Evolutionary conservation across 2,113 vertebrate species (phyloP).

Genomic region (Lophura nycthemera): DNA sequence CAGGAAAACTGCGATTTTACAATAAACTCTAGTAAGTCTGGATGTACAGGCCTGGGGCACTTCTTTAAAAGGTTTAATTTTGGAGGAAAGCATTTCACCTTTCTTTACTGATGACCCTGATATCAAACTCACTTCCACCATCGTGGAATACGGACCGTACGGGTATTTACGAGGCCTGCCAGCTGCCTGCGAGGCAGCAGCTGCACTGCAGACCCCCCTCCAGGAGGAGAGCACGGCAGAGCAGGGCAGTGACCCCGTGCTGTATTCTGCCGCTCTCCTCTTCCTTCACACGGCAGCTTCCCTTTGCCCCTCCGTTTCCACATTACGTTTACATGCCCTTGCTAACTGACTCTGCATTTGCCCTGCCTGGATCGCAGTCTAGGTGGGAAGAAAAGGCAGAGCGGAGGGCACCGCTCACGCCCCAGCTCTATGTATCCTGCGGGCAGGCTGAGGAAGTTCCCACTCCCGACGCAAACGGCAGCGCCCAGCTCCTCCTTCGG

Average conservation of each 20-base stretch:
- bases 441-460: neutral
- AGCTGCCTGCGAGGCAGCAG: neutral
- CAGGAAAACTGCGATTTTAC: neutral
- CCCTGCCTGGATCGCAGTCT: neutral
- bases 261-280: neutral
- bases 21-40: neutral
- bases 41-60: accelerated
- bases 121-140: neutral
- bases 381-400: neutral
- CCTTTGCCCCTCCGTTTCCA: neutral
- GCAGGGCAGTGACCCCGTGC: neutral
- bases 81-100: neutral
- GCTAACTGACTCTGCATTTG: neutral
- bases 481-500: neutral
- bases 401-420: too few species aligned
- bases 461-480: neutral
- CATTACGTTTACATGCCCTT: neutral
- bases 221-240: neutral
- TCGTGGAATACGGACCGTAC: neutral
- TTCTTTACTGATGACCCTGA: neutral
- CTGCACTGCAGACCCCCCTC: neutral
- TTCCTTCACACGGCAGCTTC: neutral
- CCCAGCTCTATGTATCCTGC: too few species aligned
- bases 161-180: neutral
- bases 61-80: accelerated